Evolutionary conservation across 2,888 invertebrate genomes (phyloP).

Genomic region (Tetropium fuscum): DNA sequence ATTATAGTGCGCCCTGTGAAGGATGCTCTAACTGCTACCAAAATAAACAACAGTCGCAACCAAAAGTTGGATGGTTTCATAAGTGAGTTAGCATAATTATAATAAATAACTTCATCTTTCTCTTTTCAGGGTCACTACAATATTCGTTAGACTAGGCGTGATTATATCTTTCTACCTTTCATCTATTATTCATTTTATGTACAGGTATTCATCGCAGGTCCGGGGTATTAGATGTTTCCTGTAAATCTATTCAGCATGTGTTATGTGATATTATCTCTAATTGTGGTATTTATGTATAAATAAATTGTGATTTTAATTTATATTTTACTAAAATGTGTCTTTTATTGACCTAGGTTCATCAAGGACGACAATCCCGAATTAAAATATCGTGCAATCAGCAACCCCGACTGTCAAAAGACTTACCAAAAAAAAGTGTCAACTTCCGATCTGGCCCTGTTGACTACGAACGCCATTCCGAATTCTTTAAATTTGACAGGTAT

Average conservation of each 20-base stretch:
- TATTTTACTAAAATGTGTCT: not conserved
- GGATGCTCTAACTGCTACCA: conserved; percentile 83
- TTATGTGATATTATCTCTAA: no score
- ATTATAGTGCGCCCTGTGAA: conserved; percentile 82
- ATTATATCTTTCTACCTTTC: no score
- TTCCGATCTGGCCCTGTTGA: conserved; percentile 72
- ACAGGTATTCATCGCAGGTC: no score
- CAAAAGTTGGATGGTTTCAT: conserved; percentile 65
- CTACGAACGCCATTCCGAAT: conserved; percentile 63
- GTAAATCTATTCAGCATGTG: no score
- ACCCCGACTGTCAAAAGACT: conserved; percentile 70
- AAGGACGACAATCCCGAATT: conserved; percentile 46
- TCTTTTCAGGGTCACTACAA: no score
- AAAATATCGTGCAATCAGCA: conserved; percentile 68
- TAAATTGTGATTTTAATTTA: no score
- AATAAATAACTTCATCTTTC: no score
- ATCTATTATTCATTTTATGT: no score
- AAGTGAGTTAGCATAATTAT: no score
- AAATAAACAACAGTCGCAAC: conserved; percentile 38
- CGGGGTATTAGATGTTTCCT: no score
- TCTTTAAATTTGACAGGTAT: conserved; percentile 51
- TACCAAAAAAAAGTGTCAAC: conserved; percentile 73
- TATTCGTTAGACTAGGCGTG: no score
- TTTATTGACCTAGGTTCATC: conserved; percentile 42
- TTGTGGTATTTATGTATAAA: no score